Base-by-base conservation (phyloP, 2,888 invertebrate genomes). In the Dorcus parallelipipedus region DNA sequence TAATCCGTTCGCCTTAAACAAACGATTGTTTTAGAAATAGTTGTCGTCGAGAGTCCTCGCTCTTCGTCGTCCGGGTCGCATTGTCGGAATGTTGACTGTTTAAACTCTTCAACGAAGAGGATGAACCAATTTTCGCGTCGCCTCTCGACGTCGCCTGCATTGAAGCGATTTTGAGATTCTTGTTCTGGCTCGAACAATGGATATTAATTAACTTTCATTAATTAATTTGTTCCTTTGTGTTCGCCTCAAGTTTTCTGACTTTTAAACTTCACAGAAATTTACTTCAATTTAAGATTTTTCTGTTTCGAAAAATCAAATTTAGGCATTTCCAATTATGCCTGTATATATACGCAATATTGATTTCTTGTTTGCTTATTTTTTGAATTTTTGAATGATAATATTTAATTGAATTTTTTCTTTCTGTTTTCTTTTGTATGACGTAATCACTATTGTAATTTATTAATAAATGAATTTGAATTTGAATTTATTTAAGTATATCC, bases 121-220 rank as follows among this genome's bases (percentile, higher is more conserved):
- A 71, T 70, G 71, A 73, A 73, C 73, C 72, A 74, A 74, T 73
- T 74, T 74, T 68, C 69, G 64, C 69, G 53, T 53, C 56, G 51
- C 51, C 47, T 62, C 66, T 69, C 69, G 68, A 65, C 43, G 50
- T 45, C 56, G 33, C 23, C 33, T 17, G 39, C 45, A 56, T 51
- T 49, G 42, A 50, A 45, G 43, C 51, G 50, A 20, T 43, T 45
- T 38, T 45, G 14, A 43, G 49, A 42, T 45, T 45, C 54, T 54
- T 23, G 41, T 49, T 40, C 20, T 17, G 14, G 14, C 48, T 23
- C 45, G 45, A 63, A 64, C 64, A 64, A 63, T 59, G 52, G 62
- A 40, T 41, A 41, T 59, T 64, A 64, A 64, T 64, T 64, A 64
- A 63, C 58, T 64, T 63, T 61, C 59, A 59, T 58, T 64, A 64